Percentiles rank a stretch among this genome's conserved stretches.
Conservation (phyloP, 1,140 invertebrate species). For the Papilio polytes region DNA sequence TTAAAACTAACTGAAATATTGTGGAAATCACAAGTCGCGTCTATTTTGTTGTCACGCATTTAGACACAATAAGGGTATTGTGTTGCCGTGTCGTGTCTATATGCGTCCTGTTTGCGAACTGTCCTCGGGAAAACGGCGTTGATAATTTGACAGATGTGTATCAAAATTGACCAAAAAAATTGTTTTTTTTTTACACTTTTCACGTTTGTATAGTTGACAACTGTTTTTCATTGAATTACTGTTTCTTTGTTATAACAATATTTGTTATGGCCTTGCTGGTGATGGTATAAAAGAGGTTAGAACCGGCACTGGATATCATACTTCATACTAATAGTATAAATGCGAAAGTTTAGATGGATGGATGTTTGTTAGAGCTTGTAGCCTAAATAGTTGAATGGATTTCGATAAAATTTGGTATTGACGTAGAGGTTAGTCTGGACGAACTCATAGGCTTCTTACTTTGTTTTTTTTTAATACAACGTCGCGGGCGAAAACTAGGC, state of each 20-base stretch:
- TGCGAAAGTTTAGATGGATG: too few species aligned
- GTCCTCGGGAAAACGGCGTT: background rate
- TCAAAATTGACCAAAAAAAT: background rate
- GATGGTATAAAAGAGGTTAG: too few species aligned
- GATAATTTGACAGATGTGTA: slow-evolving; percentile 16
- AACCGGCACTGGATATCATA: too few species aligned
- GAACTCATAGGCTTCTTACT: too few species aligned
- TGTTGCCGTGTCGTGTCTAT: background rate
- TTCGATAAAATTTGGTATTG: too few species aligned
- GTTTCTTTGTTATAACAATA: background rate
- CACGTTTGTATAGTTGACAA: background rate
- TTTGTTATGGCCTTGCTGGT: background rate
- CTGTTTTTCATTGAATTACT: background rate
- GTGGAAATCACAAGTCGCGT: background rate
- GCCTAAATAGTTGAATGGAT: too few species aligned
- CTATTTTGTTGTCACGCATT: slow-evolving; percentile 5
- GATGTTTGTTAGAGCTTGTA: too few species aligned
- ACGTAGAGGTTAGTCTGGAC: too few species aligned
- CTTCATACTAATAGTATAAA: too few species aligned
- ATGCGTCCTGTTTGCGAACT: slow-evolving; percentile 4
- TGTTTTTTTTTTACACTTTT: background rate
- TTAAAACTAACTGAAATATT: background rate
- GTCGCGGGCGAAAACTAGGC: too few species aligned
- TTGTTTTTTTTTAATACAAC: too few species aligned
- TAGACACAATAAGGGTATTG: slow-evolving; percentile 6